Percentiles rank a stretch among this genome's conserved stretches.
Conservation (phyloP, 2,888 invertebrate genomes). For the Limnephilus marmoratus region DNA sequence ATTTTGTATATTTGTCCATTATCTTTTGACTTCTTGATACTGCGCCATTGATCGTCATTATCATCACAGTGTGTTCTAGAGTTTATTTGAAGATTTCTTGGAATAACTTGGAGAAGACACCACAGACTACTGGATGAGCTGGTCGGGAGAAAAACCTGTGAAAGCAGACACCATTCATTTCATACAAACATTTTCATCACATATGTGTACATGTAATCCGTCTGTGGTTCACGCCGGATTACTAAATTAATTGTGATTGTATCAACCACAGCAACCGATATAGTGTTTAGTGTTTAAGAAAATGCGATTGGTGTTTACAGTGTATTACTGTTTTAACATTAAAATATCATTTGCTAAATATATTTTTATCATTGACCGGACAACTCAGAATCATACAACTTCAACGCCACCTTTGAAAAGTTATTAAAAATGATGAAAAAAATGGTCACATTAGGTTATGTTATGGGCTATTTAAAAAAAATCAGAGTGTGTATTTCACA, state of each 20-base stretch:
- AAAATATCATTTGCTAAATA: neutral
- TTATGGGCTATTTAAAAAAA: too few relatives aligned
- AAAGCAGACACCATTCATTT: neutral
- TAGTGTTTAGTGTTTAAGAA: conserved; percentile 4
- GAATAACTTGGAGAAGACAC: neutral
- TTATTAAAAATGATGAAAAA: too few relatives aligned
- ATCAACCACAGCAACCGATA: conserved; percentile 23
- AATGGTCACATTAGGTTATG: too few relatives aligned
- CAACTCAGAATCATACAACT: too few relatives aligned
- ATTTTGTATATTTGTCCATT: too few relatives aligned
- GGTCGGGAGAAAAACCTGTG: neutral
- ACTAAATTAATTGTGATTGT: conserved; percentile 25
- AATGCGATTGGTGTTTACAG: neutral
- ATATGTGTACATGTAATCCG: neutral
- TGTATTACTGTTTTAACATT: neutral
- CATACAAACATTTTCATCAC: neutral
- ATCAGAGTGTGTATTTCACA: too few relatives aligned
- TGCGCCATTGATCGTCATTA: neutral
- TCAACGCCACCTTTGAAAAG: too few relatives aligned
- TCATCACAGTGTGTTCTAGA: neutral
- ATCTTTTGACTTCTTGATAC: too few relatives aligned
- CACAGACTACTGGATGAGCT: neutral
- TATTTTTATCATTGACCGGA: neutral
- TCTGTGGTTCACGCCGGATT: conserved; percentile 5
- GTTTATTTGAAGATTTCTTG: neutral